Conservation (phyloP, 2,113 vertebrate species). For the Acrocephalus arundinaceus region DNA sequence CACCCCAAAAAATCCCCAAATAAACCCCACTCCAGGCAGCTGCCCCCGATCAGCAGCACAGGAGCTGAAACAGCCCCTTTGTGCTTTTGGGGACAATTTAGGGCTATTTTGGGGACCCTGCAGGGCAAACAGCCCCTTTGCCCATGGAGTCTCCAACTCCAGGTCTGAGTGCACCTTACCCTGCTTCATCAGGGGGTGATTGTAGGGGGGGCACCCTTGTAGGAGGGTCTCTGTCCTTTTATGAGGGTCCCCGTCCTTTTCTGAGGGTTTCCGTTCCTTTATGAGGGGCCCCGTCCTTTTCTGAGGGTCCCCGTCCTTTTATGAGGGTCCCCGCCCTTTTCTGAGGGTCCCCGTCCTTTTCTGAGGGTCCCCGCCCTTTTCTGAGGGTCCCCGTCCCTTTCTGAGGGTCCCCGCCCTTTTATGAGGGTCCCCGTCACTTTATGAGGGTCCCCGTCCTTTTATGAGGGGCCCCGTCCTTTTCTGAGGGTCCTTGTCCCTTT, state of each 20-base stretch:
- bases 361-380: too few relatives aligned
- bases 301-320: neutral
- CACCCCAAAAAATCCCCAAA: neutral
- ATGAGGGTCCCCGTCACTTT: too few relatives aligned
- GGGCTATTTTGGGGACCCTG: neutral
- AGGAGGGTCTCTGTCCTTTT: too few relatives aligned
- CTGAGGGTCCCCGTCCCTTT: too few relatives aligned
- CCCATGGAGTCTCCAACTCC: neutral
- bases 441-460: neutral
- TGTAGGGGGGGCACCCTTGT: rapidly evolving
- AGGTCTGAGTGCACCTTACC: neutral
- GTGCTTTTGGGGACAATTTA: neutral
- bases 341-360: too few relatives aligned
- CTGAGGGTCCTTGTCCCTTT: too few relatives aligned
- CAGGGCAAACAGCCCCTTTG: neutral
- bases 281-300: neutral
- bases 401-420: too few relatives aligned
- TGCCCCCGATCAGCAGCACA: too few relatives aligned
- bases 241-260: neutral
- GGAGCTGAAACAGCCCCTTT: neutral
- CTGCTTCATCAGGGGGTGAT: too few relatives aligned
- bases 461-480: too few relatives aligned
- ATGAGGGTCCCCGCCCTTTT: too few relatives aligned
- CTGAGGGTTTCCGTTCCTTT: too few relatives aligned
- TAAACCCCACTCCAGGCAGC: rapidly evolving